Evolutionary conservation across 2,797 vertebrate species (phyloP).

Genomic region (Sylvilagus floridanus): DNA sequence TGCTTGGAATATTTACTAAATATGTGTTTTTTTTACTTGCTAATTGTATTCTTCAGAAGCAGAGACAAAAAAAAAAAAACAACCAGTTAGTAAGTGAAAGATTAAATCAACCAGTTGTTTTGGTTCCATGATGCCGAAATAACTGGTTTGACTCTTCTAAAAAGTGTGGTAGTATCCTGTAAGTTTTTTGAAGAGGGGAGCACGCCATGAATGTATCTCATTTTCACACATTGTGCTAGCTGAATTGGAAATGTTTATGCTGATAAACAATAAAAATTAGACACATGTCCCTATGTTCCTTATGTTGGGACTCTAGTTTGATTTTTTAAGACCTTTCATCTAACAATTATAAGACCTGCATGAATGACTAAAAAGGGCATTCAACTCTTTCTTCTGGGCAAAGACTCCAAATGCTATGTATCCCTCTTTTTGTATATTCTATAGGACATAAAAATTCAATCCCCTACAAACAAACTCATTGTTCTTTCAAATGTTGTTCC

Average conservation of each 20-base stretch:
- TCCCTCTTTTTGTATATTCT: not conserved
- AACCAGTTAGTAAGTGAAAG: not conserved
- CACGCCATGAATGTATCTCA: not conserved
- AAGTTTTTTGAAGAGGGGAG: not conserved
- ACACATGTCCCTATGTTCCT: not conserved
- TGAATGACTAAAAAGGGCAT: not conserved
- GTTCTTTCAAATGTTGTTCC: not conserved
- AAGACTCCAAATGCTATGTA: not conserved
- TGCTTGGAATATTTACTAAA: not conserved
- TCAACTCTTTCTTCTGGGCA: not conserved
- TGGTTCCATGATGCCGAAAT: not conserved
- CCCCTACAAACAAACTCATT: not conserved
- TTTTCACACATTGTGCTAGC: not conserved
- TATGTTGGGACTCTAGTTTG: not conserved
- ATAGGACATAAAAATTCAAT: not conserved
- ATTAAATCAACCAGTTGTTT: not conserved
- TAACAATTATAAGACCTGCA: not conserved
- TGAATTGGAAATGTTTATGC: not conserved
- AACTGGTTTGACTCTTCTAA: conserved; percentile 20
- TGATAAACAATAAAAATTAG: not conserved
- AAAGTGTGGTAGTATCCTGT: not conserved
- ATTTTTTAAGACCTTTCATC: not conserved
- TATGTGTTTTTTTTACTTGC: not conserved
- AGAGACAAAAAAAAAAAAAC: conserved; percentile 19
- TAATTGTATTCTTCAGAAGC: not conserved